Base-by-base conservation (phyloP, 1,140 invertebrate species). In the Drosophila ambigua region DNA sequence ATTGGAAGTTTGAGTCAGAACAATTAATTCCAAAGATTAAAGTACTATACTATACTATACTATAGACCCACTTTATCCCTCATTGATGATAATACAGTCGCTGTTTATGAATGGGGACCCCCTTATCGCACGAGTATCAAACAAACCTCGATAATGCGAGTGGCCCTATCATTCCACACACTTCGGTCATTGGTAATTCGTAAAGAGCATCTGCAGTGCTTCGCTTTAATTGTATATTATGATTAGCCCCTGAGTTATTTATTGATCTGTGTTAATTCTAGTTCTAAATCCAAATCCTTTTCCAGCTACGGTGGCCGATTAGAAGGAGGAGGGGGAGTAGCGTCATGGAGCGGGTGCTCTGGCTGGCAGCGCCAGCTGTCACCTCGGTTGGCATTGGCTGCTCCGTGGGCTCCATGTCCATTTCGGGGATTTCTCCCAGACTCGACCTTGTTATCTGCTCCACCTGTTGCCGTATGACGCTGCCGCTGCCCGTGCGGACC, bases 221-320 rank as follows among this genome's bases (percentile, higher is more conserved):
- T 61, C 60, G 20, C 31, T 69, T 87, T 81, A 79, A 67, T 43
- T 35, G 44, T 68, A 72, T 23, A 48, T 80, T 68, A 63, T 44
- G 51, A 58, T 46, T 69, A 71, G 72, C 46, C 81, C 82, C 82
- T 87, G 82, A 87, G 82, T 88, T 75, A 48, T 63, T 60, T 48
- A 48, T 15, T 62, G 41, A 76, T 76, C 45, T 31, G 7, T 0
- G 23, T 48, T 61, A 59, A 55, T 54, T 39, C 50, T 71, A 61
- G 49, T 48, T 71, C 20, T 68, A 57, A 28, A 31, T 46, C 52
- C 68, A 55, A 26, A 45, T 50, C 31, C 20, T 9, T 23, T 45
- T 7, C 39, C 60, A 16, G 5, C 58, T 13, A 11, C 64, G 50
- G 31, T 53, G 54, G 4, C 51, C 44, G 2, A 61, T 13, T 1